Conservation (phyloP, 2,888 invertebrate genomes). For the Augiades crinisus region DNA sequence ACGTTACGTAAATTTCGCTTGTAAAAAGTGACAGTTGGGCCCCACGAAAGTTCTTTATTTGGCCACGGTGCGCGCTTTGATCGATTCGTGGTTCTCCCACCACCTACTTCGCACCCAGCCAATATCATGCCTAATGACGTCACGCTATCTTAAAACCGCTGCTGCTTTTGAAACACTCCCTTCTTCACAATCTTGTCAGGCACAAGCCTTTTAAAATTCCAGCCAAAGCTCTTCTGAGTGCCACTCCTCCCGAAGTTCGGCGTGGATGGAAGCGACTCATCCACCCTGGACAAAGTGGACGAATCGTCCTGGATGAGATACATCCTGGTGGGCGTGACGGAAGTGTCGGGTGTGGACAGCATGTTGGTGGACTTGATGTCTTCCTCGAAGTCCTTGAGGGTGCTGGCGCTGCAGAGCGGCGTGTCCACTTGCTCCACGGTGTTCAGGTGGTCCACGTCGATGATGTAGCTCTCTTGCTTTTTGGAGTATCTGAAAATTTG, state of each 20-base stretch:
- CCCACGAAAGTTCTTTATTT: no score
- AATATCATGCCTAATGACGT: no score
- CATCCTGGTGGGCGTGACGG: constrained; percentile 45
- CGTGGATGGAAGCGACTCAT: constrained; percentile 51
- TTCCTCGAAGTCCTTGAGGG: constrained; percentile 73
- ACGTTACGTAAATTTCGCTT: no score
- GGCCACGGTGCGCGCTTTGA: no score
- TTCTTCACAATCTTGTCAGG: constrained; percentile 41
- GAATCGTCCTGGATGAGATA: constrained; percentile 50
- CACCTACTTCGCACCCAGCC: no score
- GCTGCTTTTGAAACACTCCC: not conserved
- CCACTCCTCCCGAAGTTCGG: constrained; percentile 49
- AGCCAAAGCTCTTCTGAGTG: constrained; percentile 63
- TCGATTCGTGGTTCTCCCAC: no score
- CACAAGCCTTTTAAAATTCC: constrained; percentile 59
- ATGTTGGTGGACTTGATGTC: constrained; percentile 57
- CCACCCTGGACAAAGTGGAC: constrained; percentile 42
- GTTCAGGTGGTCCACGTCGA: constrained; percentile 84
- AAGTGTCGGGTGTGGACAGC: constrained; percentile 41
- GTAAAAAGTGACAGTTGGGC: no score
- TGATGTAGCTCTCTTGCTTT: constrained; percentile 78
- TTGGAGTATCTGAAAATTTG: constrained; percentile 74
- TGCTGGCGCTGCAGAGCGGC: constrained; percentile 89
- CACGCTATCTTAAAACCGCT: not conserved
- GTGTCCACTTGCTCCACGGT: constrained; percentile 84